Percentiles rank a stretch among this genome's conserved stretches.
These are phyloP conservation scores for Lycodopsis pacificus DNA, from an alignment of 2,797 vertebrate genomes.

Conservation along the genomic window DNA sequence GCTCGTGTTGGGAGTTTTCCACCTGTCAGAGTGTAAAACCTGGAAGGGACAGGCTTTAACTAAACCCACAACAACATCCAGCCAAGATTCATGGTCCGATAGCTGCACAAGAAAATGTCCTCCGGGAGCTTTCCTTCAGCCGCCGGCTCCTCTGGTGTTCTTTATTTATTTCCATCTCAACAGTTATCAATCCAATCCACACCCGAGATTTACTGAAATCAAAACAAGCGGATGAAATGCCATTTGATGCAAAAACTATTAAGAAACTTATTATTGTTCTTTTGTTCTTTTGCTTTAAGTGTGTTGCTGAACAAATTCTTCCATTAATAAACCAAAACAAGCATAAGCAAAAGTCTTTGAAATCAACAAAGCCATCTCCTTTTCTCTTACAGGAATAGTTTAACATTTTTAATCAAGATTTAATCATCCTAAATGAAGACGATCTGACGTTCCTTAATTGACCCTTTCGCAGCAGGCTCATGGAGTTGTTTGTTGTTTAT, in stretches of 20 bases:
- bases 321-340: too few relatives aligned
- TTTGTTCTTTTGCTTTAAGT: not conserved
- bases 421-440: not conserved
- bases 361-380: too few relatives aligned
- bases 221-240: not conserved
- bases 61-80: constrained; percentile 31
- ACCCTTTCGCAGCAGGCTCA: not conserved
- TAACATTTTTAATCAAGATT: not conserved
- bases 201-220: not conserved
- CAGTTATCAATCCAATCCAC: not conserved
- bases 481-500: not conserved
- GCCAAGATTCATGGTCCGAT: constrained; percentile 33
- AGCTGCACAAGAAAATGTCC: constrained; percentile 7
- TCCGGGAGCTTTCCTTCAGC: constrained; percentile 3
- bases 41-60: constrained; percentile 37
- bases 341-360: too few relatives aligned
- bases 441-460: not conserved
- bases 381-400: too few relatives aligned
- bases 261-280: not conserved
- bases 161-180: constrained; percentile 10
- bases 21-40: constrained; percentile 38
- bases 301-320: not conserved
- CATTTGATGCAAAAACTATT: not conserved
- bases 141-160: not conserved
- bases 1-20: constrained; percentile 19